Evolutionary conservation across 2,888 invertebrate species (phyloP), one percentile per base, ranked within the genome.

Genomic region (Hypomecis atomaria): DNA sequence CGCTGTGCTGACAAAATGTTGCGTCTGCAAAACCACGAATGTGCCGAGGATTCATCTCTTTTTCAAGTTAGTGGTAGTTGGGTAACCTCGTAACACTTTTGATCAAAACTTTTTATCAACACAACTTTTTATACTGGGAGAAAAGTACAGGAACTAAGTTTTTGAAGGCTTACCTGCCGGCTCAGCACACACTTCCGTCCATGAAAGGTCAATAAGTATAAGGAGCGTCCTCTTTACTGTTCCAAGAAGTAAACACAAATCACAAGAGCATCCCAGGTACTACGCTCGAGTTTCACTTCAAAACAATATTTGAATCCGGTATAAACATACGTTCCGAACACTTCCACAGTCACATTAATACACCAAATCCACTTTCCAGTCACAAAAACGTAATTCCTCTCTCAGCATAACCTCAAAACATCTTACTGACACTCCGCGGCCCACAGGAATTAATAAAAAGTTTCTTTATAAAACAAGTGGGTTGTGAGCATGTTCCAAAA

Each of bases 401-500:
- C 79, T 78, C 78, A 86, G 81, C 79, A 90, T 93, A 92, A 93
- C 93, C 93, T 92, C 90, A 91, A 92, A 93, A 89, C 92, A 91
- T 92, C 90, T 91, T 89, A 90, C 92, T 90, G 92, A 90, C 90
- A 90, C 92, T 91, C 91, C 91, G 90, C 90, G 92, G 90, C 89
- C 92, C 90, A 92, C 91, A 92, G 90, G 93, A 93, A 93, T 93
- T 93, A 93, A 93, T 93, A 93, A 93, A 93, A 93, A 93, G 93
- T 93, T 93, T 93, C 93, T 93, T 93, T 93, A 92, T 90, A 92
- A 93, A 93, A 93, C 93, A 93, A 93, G 93, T 93, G 90, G 93
- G 92, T 92, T 92, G 93, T 92, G 93, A 93, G 93, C 93, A 93
- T 93, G 93, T 93, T 90, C 93, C 92, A 93, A 93, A 93, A 93